Evolutionary conservation across 2,113 vertebrate genomes (phyloP).

Genomic region (human): DNA sequence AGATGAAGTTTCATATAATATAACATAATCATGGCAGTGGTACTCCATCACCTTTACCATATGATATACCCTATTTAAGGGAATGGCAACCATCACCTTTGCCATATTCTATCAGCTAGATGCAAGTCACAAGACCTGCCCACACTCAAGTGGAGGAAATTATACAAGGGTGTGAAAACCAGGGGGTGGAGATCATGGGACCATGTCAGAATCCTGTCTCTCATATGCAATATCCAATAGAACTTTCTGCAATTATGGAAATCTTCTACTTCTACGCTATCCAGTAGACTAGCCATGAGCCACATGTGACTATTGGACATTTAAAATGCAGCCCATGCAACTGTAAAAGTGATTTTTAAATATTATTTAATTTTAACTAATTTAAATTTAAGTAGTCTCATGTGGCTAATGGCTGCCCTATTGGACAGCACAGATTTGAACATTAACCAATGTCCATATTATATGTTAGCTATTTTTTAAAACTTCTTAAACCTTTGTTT

Average conservation of each 20-base stretch:
- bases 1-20: neutral
- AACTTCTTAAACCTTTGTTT: neutral
- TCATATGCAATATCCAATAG: neutral
- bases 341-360: neutral
- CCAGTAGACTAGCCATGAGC: neutral
- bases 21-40: neutral
- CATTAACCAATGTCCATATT: neutral
- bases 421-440: neutral
- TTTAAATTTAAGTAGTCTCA: conserved; percentile 3
- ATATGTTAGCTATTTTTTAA: neutral
- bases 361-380: neutral
- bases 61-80: neutral
- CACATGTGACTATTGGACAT: neutral
- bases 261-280: neutral
- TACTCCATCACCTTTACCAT: neutral
- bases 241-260: neutral
- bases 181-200: neutral
- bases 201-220: neutral
- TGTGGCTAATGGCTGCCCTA: neutral
- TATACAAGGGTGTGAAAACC: neutral
- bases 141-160: neutral
- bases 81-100: neutral
- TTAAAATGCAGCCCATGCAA: neutral
- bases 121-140: neutral
- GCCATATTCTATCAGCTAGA: neutral